Conservation (phyloP, 2,888 invertebrate species). For the Capitulum mitella region DNA sequence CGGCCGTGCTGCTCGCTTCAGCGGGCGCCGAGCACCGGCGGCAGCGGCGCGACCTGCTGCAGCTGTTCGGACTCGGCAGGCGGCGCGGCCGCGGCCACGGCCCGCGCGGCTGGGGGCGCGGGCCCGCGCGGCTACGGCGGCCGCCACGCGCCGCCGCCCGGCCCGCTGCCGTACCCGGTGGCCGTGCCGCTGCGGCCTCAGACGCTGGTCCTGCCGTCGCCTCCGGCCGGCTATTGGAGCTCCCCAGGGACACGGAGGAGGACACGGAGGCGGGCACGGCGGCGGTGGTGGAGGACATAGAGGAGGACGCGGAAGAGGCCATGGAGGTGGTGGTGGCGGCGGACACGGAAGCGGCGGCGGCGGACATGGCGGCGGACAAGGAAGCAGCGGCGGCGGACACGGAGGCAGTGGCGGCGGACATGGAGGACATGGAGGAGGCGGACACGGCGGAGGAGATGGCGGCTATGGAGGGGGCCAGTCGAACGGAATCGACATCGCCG, state of each 20-base stretch:
- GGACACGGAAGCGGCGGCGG: too few relatives aligned
- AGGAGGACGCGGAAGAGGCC: not conserved
- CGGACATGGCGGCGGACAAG: not conserved
- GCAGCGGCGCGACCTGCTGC: not conserved
- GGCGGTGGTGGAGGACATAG: not conserved
- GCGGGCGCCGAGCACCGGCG: not conserved
- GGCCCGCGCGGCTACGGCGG: not conserved
- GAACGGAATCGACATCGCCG: not conserved
- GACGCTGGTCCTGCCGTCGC: not conserved
- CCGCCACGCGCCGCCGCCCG: not conserved
- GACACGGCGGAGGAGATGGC: not conserved
- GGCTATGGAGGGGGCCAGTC: not conserved
- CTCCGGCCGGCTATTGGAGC: not conserved
- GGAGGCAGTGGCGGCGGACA: too few relatives aligned
- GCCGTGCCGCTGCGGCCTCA: not conserved
- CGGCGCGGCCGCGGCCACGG: not conserved
- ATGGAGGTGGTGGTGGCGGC: too few relatives aligned
- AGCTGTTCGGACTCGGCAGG: not conserved
- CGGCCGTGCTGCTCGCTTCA: not conserved
- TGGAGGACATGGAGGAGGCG: not conserved
- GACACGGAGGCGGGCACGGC: not conserved
- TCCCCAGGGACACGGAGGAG: not conserved
- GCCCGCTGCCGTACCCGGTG: not conserved
- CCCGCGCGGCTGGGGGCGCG: too few relatives aligned
- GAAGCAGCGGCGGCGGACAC: not conserved